Conservation (phyloP, 2,113 vertebrate species). For the Myotis lucifugus region DNA sequence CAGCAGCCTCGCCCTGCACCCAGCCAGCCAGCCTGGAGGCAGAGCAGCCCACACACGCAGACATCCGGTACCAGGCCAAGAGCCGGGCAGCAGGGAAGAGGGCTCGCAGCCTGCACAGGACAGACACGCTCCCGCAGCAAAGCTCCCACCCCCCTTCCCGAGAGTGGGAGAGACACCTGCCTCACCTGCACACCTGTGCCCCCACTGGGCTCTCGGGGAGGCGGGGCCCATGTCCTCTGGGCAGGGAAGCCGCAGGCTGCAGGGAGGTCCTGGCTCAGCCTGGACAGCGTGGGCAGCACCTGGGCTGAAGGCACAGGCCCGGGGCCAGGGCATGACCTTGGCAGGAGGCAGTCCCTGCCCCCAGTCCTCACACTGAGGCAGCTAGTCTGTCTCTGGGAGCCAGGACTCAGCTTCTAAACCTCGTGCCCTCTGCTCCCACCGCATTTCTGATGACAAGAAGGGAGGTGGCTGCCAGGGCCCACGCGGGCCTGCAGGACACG, state of each 20-base stretch:
- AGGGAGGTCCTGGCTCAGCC: rapidly evolving
- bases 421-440: rapidly evolving
- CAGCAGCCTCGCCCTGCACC: neutral
- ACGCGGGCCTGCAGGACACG: rapidly evolving
- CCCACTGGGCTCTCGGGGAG: no score
- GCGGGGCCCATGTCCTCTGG: neutral
- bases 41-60: no score
- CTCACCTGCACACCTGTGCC: no score
- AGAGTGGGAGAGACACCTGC: no score
- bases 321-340: rapidly evolving
- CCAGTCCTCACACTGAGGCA: neutral
- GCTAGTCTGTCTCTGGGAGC: neutral
- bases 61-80: neutral
- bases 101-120: rapidly evolving
- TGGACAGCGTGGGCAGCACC: neutral
- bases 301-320: neutral
- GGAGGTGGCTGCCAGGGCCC: no score
- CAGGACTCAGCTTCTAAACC: neutral
- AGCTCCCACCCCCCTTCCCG: no score
- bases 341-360: rapidly evolving
- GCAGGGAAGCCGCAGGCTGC: rapidly evolving
- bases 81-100: rapidly evolving
- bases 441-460: rapidly evolving
- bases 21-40: rapidly evolving
- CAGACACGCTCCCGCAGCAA: rapidly evolving